These are phyloP conservation scores for Diplolepis rosae DNA, from an alignment of 2,888 invertebrate genomes.

Conservation along the genomic window DNA sequence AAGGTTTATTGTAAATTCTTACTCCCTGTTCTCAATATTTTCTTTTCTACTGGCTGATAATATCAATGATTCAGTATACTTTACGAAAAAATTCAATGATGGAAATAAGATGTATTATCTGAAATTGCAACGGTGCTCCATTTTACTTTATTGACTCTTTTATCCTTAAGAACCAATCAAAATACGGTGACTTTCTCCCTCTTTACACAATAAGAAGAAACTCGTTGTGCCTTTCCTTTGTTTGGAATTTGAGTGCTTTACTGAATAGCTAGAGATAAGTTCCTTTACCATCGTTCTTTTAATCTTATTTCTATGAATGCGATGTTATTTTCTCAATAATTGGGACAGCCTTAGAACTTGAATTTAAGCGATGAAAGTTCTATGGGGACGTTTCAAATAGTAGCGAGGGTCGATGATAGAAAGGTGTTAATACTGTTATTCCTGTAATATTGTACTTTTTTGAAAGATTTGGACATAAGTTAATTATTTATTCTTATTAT, in stretches of 20 bases:
- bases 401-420: neutral
- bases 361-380: neutral
- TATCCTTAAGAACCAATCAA: conserved; percentile 11
- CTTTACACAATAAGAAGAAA: conserved; percentile 7
- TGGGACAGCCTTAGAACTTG: neutral
- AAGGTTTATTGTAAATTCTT: too few relatives aligned
- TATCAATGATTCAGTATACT: too few relatives aligned
- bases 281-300: neutral
- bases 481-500: too few relatives aligned
- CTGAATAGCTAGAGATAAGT: neutral
- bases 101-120: too few relatives aligned
- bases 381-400: neutral
- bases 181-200: neutral
- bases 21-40: too few relatives aligned
- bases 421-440: neutral
- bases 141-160: conserved; percentile 21
- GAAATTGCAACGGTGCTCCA: too few relatives aligned
- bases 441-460: too few relatives aligned
- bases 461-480: too few relatives aligned
- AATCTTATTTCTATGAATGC: conserved; percentile 1
- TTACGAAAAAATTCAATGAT: too few relatives aligned
- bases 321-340: neutral
- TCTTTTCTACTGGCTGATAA: too few relatives aligned
- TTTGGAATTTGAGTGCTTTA: conserved; percentile 4
- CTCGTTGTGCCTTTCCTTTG: neutral